These are phyloP conservation scores for Rosalia funebris DNA, from an alignment of 2,888 invertebrate species.

Conservation along the genomic window DNA sequence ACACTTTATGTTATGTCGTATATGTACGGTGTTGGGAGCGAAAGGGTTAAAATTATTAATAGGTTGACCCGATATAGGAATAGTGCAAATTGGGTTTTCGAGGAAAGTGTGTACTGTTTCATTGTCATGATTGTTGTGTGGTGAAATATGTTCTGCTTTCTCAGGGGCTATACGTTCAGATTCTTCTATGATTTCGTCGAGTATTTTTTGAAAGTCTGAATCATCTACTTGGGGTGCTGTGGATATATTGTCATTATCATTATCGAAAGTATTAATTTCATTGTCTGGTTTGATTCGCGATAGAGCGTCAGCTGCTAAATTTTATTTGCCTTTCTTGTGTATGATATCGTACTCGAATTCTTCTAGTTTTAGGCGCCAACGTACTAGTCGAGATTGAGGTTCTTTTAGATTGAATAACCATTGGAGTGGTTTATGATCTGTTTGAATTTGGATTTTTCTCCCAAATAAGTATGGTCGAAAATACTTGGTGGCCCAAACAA, in stretches of 20 bases:
- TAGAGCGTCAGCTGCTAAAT: slow-evolving; percentile 21
- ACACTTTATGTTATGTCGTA: not conserved
- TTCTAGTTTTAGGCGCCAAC: slow-evolving; percentile 23
- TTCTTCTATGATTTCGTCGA: too few relatives aligned
- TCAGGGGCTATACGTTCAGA: too few relatives aligned
- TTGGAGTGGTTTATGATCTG: slow-evolving; percentile 36
- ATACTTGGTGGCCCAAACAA: slow-evolving; percentile 35
- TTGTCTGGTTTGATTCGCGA: slow-evolving; percentile 18
- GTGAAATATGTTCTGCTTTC: too few relatives aligned
- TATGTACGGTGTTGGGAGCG: not conserved
- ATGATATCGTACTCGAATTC: slow-evolving; percentile 26
- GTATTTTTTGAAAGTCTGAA: too few relatives aligned
- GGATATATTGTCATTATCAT: too few relatives aligned
- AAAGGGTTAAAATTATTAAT: not conserved
- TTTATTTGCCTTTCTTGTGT: slow-evolving; percentile 21
- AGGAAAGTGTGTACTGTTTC: too few relatives aligned
- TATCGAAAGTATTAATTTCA: too few relatives aligned
- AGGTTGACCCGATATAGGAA: too few relatives aligned
- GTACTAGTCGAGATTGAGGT: slow-evolving; percentile 23
- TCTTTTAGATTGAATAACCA: slow-evolving; percentile 35
- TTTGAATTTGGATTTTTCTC: slow-evolving; percentile 15
- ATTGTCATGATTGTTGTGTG: too few relatives aligned
- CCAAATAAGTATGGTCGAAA: slow-evolving; percentile 36
- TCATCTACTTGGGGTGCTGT: too few relatives aligned
- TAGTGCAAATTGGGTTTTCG: too few relatives aligned